phyloP scores from a whole-genome alignment of 2,113 vertebrate species.

The Coracopsis vasa region DNA sequence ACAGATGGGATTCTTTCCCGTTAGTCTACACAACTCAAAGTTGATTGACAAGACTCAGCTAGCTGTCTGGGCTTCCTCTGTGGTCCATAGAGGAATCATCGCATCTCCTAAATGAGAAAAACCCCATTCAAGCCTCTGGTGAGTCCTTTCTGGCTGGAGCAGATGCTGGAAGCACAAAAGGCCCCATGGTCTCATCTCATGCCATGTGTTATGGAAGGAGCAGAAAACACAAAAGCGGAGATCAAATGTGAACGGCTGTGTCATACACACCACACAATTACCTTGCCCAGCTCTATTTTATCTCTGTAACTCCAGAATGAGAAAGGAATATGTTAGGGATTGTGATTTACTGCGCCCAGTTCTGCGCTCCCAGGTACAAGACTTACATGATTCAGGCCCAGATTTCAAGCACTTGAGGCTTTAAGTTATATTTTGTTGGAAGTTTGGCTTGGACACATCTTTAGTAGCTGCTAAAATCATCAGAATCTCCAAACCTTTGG shows the following conservation, averaged over 20 bases:
- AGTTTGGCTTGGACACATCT: slow-evolving; percentile 9
- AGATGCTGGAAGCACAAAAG: not conserved
- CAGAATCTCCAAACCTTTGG: slow-evolving; percentile 34
- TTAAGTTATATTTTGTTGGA: not conserved
- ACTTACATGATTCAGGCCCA: not conserved
- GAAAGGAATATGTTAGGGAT: not conserved
- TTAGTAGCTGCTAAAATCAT: slow-evolving; percentile 12
- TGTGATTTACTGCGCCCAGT: not conserved
- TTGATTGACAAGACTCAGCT: not conserved
- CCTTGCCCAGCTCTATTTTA: not conserved
- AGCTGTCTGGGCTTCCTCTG: not conserved
- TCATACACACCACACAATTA: not conserved
- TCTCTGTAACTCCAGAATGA: not conserved
- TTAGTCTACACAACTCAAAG: not conserved
- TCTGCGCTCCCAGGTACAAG: not conserved
- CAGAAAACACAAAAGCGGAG: not conserved
- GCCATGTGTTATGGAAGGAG: not conserved
- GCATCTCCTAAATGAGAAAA: not conserved
- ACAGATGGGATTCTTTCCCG: not conserved
- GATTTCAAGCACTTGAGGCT: not conserved
- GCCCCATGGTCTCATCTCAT: not conserved
- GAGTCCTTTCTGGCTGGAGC: not conserved
- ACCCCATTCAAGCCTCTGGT: not conserved
- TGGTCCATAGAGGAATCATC: not conserved
- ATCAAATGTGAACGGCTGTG: not conserved